Percentiles rank a stretch among this genome's conserved stretches.
phyloP scores from a whole-genome alignment of 2,797 vertebrate species.

The Sebastes iracundus region DNA sequence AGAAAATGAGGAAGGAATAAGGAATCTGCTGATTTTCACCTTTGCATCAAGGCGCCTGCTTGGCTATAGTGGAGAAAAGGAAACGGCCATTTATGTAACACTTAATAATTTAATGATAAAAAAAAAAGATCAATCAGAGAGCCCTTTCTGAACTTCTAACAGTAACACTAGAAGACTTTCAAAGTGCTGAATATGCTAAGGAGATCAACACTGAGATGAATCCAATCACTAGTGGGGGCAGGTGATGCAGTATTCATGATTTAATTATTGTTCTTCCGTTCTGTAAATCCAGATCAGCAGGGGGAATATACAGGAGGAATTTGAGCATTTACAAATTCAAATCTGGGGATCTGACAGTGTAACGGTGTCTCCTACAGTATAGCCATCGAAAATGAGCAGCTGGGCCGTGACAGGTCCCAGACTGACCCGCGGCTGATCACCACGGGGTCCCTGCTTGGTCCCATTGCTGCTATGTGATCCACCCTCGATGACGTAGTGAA shows the following conservation, averaged over 20 bases:
- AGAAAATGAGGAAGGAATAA: constrained; percentile 11
- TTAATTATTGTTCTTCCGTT: constrained; percentile 42
- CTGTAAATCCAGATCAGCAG: constrained; percentile 16
- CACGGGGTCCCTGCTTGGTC: not conserved
- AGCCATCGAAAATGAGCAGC: not conserved
- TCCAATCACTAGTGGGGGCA: constrained; percentile 16
- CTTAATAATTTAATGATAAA: constrained; percentile 3
- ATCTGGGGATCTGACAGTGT: not conserved
- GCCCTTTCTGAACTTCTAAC: not conserved
- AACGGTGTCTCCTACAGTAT: not conserved
- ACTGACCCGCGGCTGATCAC: not conserved
- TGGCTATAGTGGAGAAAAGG: not conserved
- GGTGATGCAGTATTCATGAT: constrained; percentile 53
- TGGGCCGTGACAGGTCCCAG: not conserved
- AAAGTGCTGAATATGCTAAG: not conserved
- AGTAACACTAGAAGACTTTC: not conserved
- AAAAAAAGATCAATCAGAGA: not conserved
- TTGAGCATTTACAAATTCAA: constrained; percentile 2
- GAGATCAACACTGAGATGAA: constrained; percentile 7
- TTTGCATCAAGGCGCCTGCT: not conserved
- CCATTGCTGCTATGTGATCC: not conserved
- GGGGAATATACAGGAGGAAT: not conserved
- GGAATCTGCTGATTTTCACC: constrained; percentile 21
- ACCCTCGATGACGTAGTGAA: not conserved
- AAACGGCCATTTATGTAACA: not conserved